Percentiles rank a stretch among this genome's conserved stretches.
phyloP scores from a whole-genome alignment of 2,888 invertebrate genomes.

The Cerceris rybyensis region DNA sequence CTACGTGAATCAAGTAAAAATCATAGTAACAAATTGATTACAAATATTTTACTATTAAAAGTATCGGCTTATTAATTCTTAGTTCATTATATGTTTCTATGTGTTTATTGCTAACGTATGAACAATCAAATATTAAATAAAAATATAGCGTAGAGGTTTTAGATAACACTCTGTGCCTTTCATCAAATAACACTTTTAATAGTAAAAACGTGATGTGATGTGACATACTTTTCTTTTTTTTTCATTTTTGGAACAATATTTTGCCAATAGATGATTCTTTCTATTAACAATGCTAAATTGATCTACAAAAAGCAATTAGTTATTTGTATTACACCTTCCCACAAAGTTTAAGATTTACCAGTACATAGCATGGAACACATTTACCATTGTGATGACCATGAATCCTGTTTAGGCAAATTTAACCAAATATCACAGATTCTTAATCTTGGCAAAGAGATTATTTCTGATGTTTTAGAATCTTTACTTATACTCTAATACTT shows the following conservation, averaged over 20 bases:
- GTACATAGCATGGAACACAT: conserved; percentile 33
- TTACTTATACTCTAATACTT: neutral
- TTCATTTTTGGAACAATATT: conserved; percentile 2
- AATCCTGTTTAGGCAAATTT: conserved; percentile 45
- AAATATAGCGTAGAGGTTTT: conserved; percentile 38
- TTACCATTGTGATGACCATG: conserved; percentile 24
- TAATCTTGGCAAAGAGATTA: conserved; percentile 45
- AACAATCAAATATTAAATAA: conserved; percentile 32
- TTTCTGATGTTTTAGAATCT: neutral
- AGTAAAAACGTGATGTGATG: conserved; percentile 35
- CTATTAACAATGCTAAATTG: conserved; percentile 38
- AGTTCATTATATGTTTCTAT: conserved; percentile 17
- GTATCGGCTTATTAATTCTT: conserved; percentile 21
- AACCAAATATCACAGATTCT: conserved; percentile 55
- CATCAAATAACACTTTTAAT: conserved; percentile 33
- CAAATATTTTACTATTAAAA: conserved; percentile 24
- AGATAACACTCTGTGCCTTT: conserved; percentile 26
- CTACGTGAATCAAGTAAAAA: conserved; percentile 19
- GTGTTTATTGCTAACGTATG: conserved; percentile 17
- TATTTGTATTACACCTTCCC: conserved; percentile 14
- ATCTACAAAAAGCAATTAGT: conserved; percentile 28
- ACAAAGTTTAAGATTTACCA: conserved; percentile 29
- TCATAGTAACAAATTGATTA: conserved; percentile 42
- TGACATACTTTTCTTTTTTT: conserved; percentile 5
- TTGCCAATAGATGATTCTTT: conserved; percentile 28